Conservation (phyloP, 2,113 vertebrate genomes). For the Forbesichthys papilliferus region DNA sequence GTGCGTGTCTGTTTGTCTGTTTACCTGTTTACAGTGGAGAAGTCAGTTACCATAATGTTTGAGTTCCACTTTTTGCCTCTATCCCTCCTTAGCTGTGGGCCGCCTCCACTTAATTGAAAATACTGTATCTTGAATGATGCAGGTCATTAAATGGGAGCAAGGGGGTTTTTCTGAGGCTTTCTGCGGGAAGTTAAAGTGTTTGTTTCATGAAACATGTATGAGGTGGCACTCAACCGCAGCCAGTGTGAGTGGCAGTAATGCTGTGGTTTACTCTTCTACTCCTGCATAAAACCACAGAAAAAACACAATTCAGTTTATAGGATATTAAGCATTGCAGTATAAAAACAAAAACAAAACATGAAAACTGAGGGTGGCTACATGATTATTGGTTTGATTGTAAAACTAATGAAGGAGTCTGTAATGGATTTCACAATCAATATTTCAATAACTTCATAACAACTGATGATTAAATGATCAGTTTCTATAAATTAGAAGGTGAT, state of each 20-base stretch:
- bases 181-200: constrained; percentile 10
- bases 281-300: constrained; percentile 8
- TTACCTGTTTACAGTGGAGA: not conserved
- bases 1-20: constrained; percentile 14
- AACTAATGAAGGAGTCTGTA: too few species aligned
- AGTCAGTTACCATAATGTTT: too few species aligned
- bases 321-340: not conserved
- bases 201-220: constrained; percentile 50
- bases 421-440: too few species aligned
- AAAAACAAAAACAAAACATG: not conserved
- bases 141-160: not conserved
- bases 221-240: constrained; percentile 11
- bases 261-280: constrained; percentile 29
- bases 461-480: too few species aligned
- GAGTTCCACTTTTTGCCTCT: not conserved
- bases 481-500: too few species aligned
- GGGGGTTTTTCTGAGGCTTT: not conserved
- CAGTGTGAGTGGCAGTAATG: constrained; percentile 43
- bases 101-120: not conserved
- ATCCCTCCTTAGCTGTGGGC: not conserved
- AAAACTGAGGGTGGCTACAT: too few species aligned
- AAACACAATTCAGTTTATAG: not conserved
- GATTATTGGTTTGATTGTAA: too few species aligned
- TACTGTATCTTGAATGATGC: not conserved
- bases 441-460: too few species aligned